Base-by-base conservation (phyloP, 1,140 invertebrate genomes). In the Hylaeus volcanicus region DNA sequence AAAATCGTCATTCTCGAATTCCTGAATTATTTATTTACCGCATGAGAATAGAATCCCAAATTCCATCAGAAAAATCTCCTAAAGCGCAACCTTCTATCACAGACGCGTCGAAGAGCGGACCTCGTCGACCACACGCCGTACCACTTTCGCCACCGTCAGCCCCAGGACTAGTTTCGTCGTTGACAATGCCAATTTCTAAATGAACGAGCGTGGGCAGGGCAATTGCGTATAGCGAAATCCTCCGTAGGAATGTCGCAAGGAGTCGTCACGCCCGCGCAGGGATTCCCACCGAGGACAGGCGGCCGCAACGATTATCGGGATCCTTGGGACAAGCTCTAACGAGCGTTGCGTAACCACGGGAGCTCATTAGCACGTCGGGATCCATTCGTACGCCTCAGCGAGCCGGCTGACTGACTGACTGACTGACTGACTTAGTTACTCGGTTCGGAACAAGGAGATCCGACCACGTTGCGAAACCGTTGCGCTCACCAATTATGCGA, bases 311-410 rank as follows among this genome's bases (percentile, higher is more conserved):
- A 55, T 74, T 41, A 15, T 11, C 53, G 53, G 56, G 79, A 81
- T 37, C 73, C 60, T 81, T 78, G 58, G 69, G 11, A 74, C 72
- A 81, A 61, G 61, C 43, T 58, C 45, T 83, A 85, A 86, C 74
- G 60, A 86, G 66, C 69, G 60, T 86, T 86, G 84, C 79, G 70
- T 78, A 86, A 85, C 55, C 61, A 64, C 71, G 73, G 65, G 9
- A 56, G 63, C 66, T 86, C 83, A 86, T 86, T 86, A 85, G 11
- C 70, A 78, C 84, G 79, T 79, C 71, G 70, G 58, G 74, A 73
- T 74, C 60, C 61, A 86, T 86, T 89, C 86, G 84, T 86, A 90
- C 84, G 89, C 82, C 70, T 85, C 76, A 85, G 85, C 88, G 66
- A 83, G n/a, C 61, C 83, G 84, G 63, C 70, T 77, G 51, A 82